Conservation (phyloP, 2,888 invertebrate genomes). For the Melieria omissa region DNA sequence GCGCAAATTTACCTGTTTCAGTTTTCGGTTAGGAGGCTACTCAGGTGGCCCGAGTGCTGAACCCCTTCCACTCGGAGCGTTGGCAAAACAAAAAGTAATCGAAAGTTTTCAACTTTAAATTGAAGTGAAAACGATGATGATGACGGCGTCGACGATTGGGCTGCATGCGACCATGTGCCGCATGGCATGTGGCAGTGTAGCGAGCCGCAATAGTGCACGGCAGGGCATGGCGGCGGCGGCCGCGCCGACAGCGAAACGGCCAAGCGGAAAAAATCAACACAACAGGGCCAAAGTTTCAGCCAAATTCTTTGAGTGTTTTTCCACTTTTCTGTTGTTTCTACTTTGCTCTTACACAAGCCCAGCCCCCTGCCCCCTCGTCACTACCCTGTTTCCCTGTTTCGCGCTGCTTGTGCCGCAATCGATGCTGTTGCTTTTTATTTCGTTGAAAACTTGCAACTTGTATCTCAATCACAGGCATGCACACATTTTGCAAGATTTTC, state of each 20-base stretch:
- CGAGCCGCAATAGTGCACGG: background rate
- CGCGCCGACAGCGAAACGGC: background rate
- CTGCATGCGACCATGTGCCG: background rate
- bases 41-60: too few relatives aligned
- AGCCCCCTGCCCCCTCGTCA: background rate
- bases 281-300: too few relatives aligned
- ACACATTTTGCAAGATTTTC: background rate
- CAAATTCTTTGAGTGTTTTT: too few relatives aligned
- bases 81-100: conserved; percentile 42
- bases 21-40: too few relatives aligned
- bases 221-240: background rate
- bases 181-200: conserved; percentile 2
- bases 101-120: conserved; percentile 62
- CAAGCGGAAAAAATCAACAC: background rate
- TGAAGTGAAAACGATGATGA: conserved; percentile 61
- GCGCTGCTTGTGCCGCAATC: background rate
- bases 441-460: conserved; percentile 3
- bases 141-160: conserved; percentile 19
- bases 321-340: background rate
- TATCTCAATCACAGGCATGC: background rate
- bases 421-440: background rate
- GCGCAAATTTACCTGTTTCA: too few relatives aligned
- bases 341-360: background rate
- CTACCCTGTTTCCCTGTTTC: background rate
- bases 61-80: conserved; percentile 6